Base-by-base conservation (phyloP, 2,113 vertebrate genomes). In the Dromas ardeola region DNA sequence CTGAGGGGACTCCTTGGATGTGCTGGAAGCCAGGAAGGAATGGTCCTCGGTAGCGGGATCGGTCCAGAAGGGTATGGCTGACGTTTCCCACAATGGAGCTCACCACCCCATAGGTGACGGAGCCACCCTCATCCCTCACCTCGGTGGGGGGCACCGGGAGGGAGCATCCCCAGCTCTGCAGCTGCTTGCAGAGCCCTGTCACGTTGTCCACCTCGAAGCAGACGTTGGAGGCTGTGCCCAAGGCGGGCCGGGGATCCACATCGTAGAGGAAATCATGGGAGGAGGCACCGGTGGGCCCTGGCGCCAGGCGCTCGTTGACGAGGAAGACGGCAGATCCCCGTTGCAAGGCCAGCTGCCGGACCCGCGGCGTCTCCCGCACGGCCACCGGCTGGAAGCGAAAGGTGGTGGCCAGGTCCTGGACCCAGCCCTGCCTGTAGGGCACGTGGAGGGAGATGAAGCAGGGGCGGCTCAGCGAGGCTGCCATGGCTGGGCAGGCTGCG, bases 141-240 rank as follows among this genome's bases (percentile, higher is more conserved):
- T 97, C 86, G 0, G 98, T 99, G 5, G 99, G 99, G 3, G 98
- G 98, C 22, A 99, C 98, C 2, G 97, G 96, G 69, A 99, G 86
- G 25, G 73, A 62, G 95, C 99, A 99, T 30, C 99, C 99, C 59
- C 50, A 89, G 1, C 95, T 86, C 20, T 92, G 95, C 25, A 99
- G 98, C 32, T 15, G 94, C 30, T 53, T 79, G 94, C 98, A 98
- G 53, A 98, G 97, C 38, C 93, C 96, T 0, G 95, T 96, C 25
- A 98, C 98, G 3, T 99, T 97, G 1, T 98, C 98, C 85, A 99
- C 99, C 79, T 99, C 99, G 6, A 99, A 99, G 87, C 99, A 99
- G 95, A 99, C 91, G 4, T 99, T 99, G 84, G 98, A 98, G 29
- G 98, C 99, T 0, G 99, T 99, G 59, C 99, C 98, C 86, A 99